A percentile compares a stretch with the other conserved stretches of the same genome.
Evolutionary conservation across 2,888 invertebrate species (phyloP).

Genomic region (Ectemnius lituratus): DNA sequence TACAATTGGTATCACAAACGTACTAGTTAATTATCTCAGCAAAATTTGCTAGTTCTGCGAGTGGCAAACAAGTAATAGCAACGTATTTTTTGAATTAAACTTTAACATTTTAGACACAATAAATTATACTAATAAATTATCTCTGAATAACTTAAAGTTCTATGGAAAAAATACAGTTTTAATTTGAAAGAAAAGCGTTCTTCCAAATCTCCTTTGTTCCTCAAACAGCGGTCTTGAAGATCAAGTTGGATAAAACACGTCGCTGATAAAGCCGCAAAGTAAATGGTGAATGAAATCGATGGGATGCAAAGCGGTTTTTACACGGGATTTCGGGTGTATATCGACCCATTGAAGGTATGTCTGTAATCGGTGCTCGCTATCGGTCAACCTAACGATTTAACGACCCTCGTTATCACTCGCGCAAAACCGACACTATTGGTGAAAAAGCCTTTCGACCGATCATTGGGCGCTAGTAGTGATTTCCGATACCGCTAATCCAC

Average conservation of each 20-base stretch:
- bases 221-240: too few relatives aligned
- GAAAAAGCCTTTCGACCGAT: slow-evolving; percentile 24
- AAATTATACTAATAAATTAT: too few relatives aligned
- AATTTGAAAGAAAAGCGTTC: too few relatives aligned
- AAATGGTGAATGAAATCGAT: background rate
- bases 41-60: background rate
- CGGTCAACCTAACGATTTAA: slow-evolving; percentile 45
- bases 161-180: too few relatives aligned
- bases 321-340: slow-evolving; percentile 28
- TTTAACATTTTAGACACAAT: too few relatives aligned
- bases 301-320: slow-evolving; percentile 3
- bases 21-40: too few relatives aligned
- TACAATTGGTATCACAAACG: too few relatives aligned
- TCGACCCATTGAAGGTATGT: slow-evolving; percentile 28
- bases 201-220: too few relatives aligned
- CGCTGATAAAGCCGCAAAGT: background rate
- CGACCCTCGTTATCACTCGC: slow-evolving; percentile 43
- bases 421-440: slow-evolving; percentile 24
- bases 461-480: slow-evolving; percentile 5
- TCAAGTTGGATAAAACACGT: too few relatives aligned
- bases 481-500: slow-evolving; percentile 19
- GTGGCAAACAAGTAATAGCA: background rate
- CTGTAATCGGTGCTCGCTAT: slow-evolving; percentile 38
- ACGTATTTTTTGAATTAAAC: too few relatives aligned
- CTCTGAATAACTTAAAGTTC: too few relatives aligned